Conservation (phyloP, 2,113 vertebrate genomes). For the Oncorhynchus nerka region DNA sequence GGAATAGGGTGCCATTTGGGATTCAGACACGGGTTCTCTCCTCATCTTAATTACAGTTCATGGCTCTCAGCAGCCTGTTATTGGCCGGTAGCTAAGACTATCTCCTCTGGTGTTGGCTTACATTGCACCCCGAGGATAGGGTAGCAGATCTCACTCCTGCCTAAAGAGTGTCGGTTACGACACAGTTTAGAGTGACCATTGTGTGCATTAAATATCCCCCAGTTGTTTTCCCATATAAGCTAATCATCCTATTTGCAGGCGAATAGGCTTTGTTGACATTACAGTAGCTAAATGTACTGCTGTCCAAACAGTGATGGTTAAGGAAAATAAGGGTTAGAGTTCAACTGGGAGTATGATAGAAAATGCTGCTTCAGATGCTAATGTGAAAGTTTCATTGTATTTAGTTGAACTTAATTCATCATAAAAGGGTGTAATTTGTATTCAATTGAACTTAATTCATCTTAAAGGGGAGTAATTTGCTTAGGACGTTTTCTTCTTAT, state of each 20-base stretch:
- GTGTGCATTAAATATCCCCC: constrained; percentile 46
- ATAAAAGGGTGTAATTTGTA: no score
- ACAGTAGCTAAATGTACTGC: no score
- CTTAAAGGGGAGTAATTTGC: no score
- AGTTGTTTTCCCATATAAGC: constrained; percentile 47
- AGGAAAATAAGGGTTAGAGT: no score
- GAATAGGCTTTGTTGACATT: background rate
- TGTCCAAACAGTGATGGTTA: no score
- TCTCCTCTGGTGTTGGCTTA: constrained; percentile 66
- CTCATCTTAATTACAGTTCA: constrained; percentile 69
- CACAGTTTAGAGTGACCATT: constrained; percentile 51
- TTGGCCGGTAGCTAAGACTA: constrained; percentile 62
- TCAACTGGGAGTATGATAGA: no score
- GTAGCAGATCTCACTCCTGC: constrained; percentile 51
- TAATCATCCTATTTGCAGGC: constrained; percentile 47
- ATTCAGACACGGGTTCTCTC: background rate
- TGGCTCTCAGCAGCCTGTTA: constrained; percentile 58
- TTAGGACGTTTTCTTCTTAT: no score
- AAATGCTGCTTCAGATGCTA: no score
- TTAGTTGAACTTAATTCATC: no score
- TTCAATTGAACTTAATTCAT: no score
- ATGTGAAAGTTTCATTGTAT: no score
- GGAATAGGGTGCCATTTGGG: background rate
- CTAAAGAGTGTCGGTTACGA: constrained; percentile 45
- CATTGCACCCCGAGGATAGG: constrained; percentile 59